A percentile compares a stretch with the other conserved stretches of the same genome.
These are phyloP conservation scores for Colius striatus DNA, from an alignment of 2,113 vertebrate genomes.

Conservation along the genomic window DNA sequence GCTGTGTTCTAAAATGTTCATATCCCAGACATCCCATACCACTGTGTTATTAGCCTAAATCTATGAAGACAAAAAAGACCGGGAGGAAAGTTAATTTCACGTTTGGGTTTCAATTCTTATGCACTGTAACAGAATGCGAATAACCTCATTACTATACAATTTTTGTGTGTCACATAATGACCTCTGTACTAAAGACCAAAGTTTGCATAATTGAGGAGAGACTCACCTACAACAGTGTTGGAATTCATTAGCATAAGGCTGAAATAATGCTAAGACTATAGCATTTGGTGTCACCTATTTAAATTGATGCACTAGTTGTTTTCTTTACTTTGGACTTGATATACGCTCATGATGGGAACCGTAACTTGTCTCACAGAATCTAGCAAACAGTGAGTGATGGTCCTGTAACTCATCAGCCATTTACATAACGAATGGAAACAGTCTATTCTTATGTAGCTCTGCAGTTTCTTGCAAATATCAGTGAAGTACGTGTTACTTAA, in stretches of 20 bases:
- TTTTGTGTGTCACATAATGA: slow-evolving; percentile 73
- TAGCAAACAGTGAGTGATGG: neutral
- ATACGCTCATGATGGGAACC: neutral
- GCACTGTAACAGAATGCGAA: slow-evolving; percentile 73
- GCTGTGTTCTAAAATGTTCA: slow-evolving; percentile 32
- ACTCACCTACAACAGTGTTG: slow-evolving; percentile 37
- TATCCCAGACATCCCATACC: neutral
- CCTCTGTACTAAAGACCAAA: slow-evolving; percentile 71
- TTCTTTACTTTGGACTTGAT: neutral
- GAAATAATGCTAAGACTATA: slow-evolving; percentile 48
- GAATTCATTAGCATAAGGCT: slow-evolving; percentile 58
- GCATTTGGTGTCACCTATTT: slow-evolving; percentile 32
- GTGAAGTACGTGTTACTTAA: neutral
- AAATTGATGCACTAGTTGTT: neutral
- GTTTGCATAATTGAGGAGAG: slow-evolving; percentile 72
- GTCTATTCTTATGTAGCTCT: neutral
- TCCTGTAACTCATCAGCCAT: neutral
- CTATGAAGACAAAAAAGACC: slow-evolving; percentile 44
- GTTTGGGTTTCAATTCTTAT: slow-evolving; percentile 66
- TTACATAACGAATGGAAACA: neutral
- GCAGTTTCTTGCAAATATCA: neutral
- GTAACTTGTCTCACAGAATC: neutral
- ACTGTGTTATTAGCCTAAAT: slow-evolving; percentile 40
- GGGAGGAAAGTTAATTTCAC: slow-evolving; percentile 68
- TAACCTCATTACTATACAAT: slow-evolving; percentile 72